Conservation (phyloP, 2,797 vertebrate genomes). For the Remorina albescens region DNA sequence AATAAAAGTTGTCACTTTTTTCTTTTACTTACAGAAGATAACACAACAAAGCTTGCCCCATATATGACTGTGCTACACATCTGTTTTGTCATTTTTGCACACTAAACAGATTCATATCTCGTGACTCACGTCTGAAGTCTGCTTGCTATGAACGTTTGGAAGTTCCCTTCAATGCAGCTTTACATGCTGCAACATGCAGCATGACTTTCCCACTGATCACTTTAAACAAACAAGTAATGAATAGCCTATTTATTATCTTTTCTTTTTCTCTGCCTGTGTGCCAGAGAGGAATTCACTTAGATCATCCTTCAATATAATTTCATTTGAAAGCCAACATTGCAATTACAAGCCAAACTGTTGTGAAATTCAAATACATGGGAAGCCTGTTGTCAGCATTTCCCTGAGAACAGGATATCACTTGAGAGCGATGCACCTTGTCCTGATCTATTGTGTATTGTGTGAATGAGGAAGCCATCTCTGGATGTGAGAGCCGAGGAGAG, state of each 20-base stretch:
- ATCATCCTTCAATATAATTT: constrained; percentile 6
- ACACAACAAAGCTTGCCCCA: constrained; percentile 16
- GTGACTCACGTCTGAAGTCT: constrained; percentile 76
- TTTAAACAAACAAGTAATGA: constrained; percentile 23
- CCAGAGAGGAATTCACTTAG: constrained; percentile 21
- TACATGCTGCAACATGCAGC: constrained; percentile 63
- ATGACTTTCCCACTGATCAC: constrained; percentile 26
- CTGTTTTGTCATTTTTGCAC: constrained; percentile 47
- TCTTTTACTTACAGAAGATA: neutral
- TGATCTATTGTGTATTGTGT: constrained; percentile 75
- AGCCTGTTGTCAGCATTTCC: constrained; percentile 57
- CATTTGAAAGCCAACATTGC: constrained; percentile 19
- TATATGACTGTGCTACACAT: constrained; percentile 40
- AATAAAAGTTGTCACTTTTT: constrained; percentile 6
- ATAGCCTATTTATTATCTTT: constrained; percentile 14
- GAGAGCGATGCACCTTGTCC: constrained; percentile 65
- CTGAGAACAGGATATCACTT: constrained; percentile 74
- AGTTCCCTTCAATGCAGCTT: constrained; percentile 64
- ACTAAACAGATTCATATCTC: constrained; percentile 44
- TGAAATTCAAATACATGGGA: constrained; percentile 73
- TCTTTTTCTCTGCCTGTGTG: constrained; percentile 22
- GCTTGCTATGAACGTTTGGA: constrained; percentile 66
- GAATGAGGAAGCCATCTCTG: constrained; percentile 70
- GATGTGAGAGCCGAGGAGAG: constrained; percentile 71
- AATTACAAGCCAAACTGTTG: constrained; percentile 29